phyloP scores from a whole-genome alignment of 53 echinoderm and acorn worm genomes.

The Paracentrotus lividus region DNA sequence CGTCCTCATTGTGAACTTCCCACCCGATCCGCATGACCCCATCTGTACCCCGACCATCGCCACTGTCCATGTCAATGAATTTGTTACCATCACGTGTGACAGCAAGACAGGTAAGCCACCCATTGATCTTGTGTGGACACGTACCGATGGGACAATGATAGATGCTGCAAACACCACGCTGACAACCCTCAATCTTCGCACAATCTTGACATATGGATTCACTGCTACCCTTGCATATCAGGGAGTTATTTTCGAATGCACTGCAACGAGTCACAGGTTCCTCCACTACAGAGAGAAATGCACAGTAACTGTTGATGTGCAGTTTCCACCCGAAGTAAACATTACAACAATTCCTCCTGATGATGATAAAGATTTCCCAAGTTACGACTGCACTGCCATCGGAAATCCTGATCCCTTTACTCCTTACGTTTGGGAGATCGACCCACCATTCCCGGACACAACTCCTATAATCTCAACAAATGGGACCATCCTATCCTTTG shows the following conservation, averaged over 20 bases:
- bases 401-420: constrained; percentile 22
- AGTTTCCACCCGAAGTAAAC: constrained; percentile 64
- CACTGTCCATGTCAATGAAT: constrained; percentile 28
- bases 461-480: constrained; percentile 23
- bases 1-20: constrained; percentile 54
- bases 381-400: constrained; percentile 62
- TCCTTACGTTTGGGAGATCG: constrained; percentile 34
- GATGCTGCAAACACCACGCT: constrained; percentile 42
- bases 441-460: constrained; percentile 41
- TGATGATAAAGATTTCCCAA: constrained; percentile 33
- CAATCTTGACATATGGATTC: constrained; percentile 47
- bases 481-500: constrained; percentile 40
- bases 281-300: constrained; percentile 13
- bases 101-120: constrained; percentile 57
- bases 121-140: constrained; percentile 40
- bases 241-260: constrained; percentile 50
- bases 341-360: constrained; percentile 45
- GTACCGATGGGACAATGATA: constrained; percentile 20
- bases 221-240: constrained; percentile 31
- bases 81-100: constrained; percentile 42
- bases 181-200: constrained; percentile 1
- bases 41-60: constrained; percentile 15
- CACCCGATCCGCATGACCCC: constrained; percentile 8
- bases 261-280: constrained; percentile 38
- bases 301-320: constrained; percentile 47